phyloP scores from a whole-genome alignment of 2,888 invertebrate species.

The Leptinotarsa rubiginosa region DNA sequence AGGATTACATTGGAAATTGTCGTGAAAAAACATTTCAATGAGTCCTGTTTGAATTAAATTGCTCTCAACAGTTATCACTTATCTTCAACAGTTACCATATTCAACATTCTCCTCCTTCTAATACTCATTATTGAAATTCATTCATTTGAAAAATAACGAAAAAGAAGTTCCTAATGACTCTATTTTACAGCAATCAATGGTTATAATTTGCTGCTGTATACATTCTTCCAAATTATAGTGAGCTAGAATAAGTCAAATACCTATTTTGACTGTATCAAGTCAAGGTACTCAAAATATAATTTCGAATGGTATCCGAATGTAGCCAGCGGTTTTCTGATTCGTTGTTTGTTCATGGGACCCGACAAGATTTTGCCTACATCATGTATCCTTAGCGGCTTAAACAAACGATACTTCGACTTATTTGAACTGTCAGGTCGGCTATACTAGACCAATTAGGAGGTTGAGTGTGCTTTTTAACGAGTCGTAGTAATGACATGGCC shows the following conservation, averaged over 20 bases:
- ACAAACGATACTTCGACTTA: slow-evolving; percentile 52
- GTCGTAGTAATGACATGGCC: slow-evolving; percentile 61
- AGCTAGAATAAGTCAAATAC: not conserved
- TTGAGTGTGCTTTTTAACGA: slow-evolving; percentile 63
- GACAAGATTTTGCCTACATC: slow-evolving; percentile 50
- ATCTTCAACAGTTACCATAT: too few relatives aligned
- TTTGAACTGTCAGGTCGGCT: slow-evolving; percentile 58
- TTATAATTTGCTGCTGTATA: too few relatives aligned
- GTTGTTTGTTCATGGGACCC: slow-evolving; percentile 34
- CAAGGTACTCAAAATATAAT: not conserved
- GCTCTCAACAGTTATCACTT: too few relatives aligned
- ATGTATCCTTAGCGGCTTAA: slow-evolving; percentile 50
- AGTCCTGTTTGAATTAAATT: too few relatives aligned
- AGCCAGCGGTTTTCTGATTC: slow-evolving; percentile 36
- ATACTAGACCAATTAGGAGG: slow-evolving; percentile 62
- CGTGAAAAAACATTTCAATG: too few relatives aligned
- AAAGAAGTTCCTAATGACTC: too few relatives aligned
- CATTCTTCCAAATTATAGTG: too few relatives aligned
- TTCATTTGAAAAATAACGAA: too few relatives aligned
- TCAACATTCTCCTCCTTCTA: too few relatives aligned
- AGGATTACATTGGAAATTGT: too few relatives aligned
- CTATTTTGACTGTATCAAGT: slow-evolving; percentile 11
- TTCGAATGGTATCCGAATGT: slow-evolving; percentile 23
- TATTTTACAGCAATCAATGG: too few relatives aligned
- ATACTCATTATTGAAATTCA: too few relatives aligned